Evolutionary conservation across 1,140 invertebrate species (phyloP), one percentile per base, ranked within the genome.

Genomic region (Sarcophaga peregrina): DNA sequence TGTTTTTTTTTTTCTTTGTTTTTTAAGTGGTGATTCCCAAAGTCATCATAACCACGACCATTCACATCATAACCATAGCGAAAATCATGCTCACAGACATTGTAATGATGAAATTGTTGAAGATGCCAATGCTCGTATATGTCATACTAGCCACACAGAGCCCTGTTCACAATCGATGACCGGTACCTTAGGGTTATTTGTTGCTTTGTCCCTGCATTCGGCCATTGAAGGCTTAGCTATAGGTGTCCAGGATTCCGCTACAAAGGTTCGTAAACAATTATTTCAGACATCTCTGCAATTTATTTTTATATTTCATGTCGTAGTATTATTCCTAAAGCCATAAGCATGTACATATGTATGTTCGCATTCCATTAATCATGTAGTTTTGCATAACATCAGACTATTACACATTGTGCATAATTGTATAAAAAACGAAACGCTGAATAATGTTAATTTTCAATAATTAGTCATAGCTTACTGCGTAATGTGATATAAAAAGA

Each of bases 181-280:
- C 0, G 92, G 93, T 3, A 91, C 92, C 2, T 84, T 94, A 11
- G 94, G 94, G 2, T 89, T 95, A 20, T 87, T 96, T 50, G 87
- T 94, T 8, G 96, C 96, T 0, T 90, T 97, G 8, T 94, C 95
- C 6, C 90, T 96, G 58, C 96, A 96, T 86, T 94, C 95, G 15
- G 88, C 96, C 5, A 92, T 97, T 45, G 96, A 97, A 91, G 96
- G 96, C 58, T 88, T 97, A 48, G 95, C 96, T 2, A 95, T 97
- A 86, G 96, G 96, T 1, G 90, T 97, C 48, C 94, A 95, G 86
- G 93, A 93, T 83, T 91, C 90, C 85, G 92, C 52, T 86, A 92
- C 2, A 92, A 95, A 91, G 94, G 96, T 90, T 91, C 75, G 62
- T 10, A 52, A 52, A 52, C 1, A 13, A 9, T 52, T 10, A 52